These are phyloP conservation scores for Lemur catta DNA, from an alignment of 2,797 vertebrate genomes.

Conservation along the genomic window DNA sequence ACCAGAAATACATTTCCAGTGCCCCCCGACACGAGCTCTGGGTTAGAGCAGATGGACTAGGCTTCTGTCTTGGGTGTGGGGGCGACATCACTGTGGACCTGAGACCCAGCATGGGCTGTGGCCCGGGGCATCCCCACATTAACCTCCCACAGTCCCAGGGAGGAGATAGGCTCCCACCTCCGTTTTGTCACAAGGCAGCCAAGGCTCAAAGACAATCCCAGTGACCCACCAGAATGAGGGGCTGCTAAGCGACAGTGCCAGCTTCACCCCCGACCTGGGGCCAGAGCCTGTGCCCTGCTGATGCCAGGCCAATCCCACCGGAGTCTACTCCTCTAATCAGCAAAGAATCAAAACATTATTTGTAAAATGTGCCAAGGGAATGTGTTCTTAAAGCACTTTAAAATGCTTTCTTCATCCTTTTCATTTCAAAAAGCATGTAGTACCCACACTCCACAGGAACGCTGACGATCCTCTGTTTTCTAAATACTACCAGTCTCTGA, in stretches of 20 bases:
- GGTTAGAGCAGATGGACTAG: not conserved
- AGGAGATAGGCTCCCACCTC: rapidly evolving
- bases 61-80: rapidly evolving
- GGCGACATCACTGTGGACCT: not conserved
- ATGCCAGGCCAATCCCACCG: not conserved
- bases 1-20: not conserved
- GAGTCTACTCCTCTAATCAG: not conserved
- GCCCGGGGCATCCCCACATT: rapidly evolving
- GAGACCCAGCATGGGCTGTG: rapidly evolving
- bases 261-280: not conserved
- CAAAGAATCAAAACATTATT: not conserved
- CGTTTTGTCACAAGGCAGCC: not conserved
- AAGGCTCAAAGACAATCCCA: not conserved
- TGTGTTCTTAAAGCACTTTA: not conserved
- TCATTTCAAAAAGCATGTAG: not conserved
- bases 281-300: not conserved
- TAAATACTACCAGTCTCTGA: not conserved
- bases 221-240: too few relatives aligned
- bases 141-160: not conserved
- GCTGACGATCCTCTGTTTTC: not conserved
- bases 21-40: not conserved
- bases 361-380: not conserved
- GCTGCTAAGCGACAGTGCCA: not conserved
- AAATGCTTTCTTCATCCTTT: not conserved
- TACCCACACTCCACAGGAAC: not conserved